Conservation (phyloP, 2,888 invertebrate genomes). For the Argyresthia goedartella region DNA sequence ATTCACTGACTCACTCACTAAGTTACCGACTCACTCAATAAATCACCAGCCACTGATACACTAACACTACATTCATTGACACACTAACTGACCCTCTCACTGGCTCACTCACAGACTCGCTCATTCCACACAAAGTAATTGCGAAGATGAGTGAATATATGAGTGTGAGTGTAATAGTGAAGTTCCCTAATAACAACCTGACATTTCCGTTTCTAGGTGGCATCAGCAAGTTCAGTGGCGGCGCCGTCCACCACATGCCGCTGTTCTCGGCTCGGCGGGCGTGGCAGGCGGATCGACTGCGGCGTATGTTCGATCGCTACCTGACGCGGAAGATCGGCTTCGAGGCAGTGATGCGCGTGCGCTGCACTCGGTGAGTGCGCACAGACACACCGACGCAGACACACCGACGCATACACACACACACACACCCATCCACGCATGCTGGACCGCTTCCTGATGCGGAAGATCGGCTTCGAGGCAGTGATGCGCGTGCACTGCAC, state of each 20-base stretch:
- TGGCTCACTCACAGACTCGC: no score
- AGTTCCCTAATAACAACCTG: no score
- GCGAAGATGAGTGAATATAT: no score
- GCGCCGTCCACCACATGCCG: constrained; percentile 93
- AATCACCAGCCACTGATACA: not conserved
- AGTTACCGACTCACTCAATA: not conserved
- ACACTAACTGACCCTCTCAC: no score
- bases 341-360: constrained; percentile 97
- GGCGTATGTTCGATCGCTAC: constrained; percentile 86
- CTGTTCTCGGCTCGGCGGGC: constrained; percentile 81
- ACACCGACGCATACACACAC: no score
- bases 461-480: no score
- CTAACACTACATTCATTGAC: no score
- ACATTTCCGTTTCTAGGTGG: constrained; percentile 71
- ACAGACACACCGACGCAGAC: not conserved
- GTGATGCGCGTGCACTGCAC: no score
- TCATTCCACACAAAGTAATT: no score
- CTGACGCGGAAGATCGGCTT: constrained; percentile 97
- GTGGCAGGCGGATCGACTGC: constrained; percentile 80
- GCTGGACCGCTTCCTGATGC: not conserved
- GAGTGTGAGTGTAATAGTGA: no score
- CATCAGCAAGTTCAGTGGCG: constrained; percentile 95
- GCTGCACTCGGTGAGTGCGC: constrained; percentile 82
- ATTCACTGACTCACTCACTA: not conserved
- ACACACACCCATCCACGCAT: no score